Conservation (phyloP, 2,888 invertebrate species). For the Lutraria lutraria region DNA sequence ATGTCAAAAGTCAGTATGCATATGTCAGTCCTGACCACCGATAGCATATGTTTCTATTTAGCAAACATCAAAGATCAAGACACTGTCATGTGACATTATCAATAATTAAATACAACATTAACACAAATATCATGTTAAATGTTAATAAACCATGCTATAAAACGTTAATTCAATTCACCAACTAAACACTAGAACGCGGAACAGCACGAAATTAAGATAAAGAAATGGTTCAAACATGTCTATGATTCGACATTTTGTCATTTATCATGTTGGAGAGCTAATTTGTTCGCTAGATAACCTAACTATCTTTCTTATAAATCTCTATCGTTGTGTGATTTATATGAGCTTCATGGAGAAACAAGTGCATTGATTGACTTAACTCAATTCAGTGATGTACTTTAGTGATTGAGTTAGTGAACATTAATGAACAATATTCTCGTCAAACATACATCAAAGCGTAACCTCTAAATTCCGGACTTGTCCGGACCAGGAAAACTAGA, state of each 20-base stretch:
- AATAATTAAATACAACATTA: background rate
- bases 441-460: no score
- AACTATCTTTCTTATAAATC: background rate
- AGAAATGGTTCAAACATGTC: background rate
- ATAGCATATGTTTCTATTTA: background rate
- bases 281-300: slow-evolving; percentile 28
- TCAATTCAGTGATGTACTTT: background rate
- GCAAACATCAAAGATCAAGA: background rate
- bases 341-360: background rate
- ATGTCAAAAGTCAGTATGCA: no score
- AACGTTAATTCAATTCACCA: background rate
- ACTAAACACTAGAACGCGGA: background rate
- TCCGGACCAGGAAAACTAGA: no score
- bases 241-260: slow-evolving; percentile 1
- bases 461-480: no score
- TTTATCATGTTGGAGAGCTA: background rate
- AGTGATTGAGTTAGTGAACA: no score
- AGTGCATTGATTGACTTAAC: background rate
- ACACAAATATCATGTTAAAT: background rate
- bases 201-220: background rate
- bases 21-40: background rate
- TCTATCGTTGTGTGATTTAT: background rate
- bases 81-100: background rate
- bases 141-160: background rate
- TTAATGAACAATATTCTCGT: no score